Evolutionary conservation across 2,797 vertebrate species (phyloP).

Genomic region (Oryzias dopingdopingensis): DNA sequence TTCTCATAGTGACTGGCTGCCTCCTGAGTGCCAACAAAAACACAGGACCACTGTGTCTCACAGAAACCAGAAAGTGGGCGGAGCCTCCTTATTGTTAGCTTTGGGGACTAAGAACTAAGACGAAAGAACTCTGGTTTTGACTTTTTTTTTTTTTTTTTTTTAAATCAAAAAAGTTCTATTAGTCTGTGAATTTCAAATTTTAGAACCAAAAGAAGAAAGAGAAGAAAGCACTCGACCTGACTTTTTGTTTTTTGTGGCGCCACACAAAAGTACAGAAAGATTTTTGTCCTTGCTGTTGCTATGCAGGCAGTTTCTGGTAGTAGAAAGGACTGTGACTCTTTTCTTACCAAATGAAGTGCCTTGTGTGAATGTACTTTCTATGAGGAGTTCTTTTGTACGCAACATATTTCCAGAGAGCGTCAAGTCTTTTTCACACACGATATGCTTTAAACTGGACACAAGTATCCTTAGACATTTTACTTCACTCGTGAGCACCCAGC

Average conservation of each 20-base stretch:
- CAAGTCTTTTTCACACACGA: slow-evolving; percentile 80
- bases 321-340: slow-evolving; percentile 84
- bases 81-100: slow-evolving; percentile 35
- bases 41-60: slow-evolving; percentile 68
- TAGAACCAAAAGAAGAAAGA: slow-evolving; percentile 71
- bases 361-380: slow-evolving; percentile 97
- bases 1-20: slow-evolving; percentile 56
- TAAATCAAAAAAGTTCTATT: slow-evolving; percentile 68
- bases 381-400: slow-evolving; percentile 88
- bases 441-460: slow-evolving; percentile 85
- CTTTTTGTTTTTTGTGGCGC: slow-evolving; percentile 52
- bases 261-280: slow-evolving; percentile 61
- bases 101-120: slow-evolving; percentile 61
- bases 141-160: slow-evolving; percentile 42
- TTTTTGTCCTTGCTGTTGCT: slow-evolving; percentile 79
- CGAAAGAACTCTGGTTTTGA: slow-evolving; percentile 64
- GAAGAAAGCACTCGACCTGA: slow-evolving; percentile 32
- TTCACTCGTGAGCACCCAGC: slow-evolving; percentile 61
- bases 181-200: slow-evolving; percentile 78
- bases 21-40: slow-evolving; percentile 62
- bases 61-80: slow-evolving; percentile 48
- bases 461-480: slow-evolving; percentile 78
- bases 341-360: slow-evolving; percentile 97
- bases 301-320: slow-evolving; percentile 87
- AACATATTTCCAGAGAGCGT: slow-evolving; percentile 88